phyloP scores from a whole-genome alignment of 2,888 invertebrate species.

The Torymus aiolomorphi region DNA sequence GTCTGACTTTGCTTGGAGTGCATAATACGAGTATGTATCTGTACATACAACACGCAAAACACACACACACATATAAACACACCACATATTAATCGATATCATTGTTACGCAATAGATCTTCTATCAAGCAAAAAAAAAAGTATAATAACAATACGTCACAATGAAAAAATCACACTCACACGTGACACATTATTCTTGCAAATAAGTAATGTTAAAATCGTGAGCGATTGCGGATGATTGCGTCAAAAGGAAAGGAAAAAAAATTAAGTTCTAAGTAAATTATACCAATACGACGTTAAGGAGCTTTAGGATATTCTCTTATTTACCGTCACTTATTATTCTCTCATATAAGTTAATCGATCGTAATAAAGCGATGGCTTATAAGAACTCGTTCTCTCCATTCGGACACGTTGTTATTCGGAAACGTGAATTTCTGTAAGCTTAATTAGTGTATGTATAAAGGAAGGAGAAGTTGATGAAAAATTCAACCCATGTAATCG shows the following conservation, averaged over 20 bases:
- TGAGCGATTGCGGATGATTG: slow-evolving; percentile 17
- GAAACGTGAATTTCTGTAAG: slow-evolving; percentile 35
- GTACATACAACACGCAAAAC: slow-evolving; percentile 22
- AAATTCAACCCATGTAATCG: slow-evolving; percentile 24
- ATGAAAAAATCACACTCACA: background rate
- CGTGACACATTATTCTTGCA: slow-evolving; percentile 11
- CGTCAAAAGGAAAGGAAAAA: background rate
- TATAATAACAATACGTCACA: slow-evolving; percentile 7
- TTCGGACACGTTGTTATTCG: slow-evolving; percentile 23
- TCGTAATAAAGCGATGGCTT: slow-evolving; percentile 21
- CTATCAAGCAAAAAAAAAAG: background rate
- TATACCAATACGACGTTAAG: slow-evolving; percentile 35
- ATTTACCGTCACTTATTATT: slow-evolving; percentile 63
- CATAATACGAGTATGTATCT: slow-evolving; percentile 23
- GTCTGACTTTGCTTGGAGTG: slow-evolving; percentile 45
- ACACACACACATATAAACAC: slow-evolving; percentile 13
- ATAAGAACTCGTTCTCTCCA: too few species aligned
- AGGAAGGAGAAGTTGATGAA: slow-evolving; percentile 4
- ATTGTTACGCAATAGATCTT: slow-evolving; percentile 32
- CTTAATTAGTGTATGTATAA: background rate
- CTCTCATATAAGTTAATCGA: slow-evolving; percentile 42
- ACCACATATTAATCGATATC: slow-evolving; percentile 14
- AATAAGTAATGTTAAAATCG: background rate
- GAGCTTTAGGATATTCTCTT: slow-evolving; percentile 62
- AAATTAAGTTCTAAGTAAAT: slow-evolving; percentile 50